A percentile compares a stretch with the other conserved stretches of the same genome.
Evolutionary conservation across 2,888 invertebrate species (phyloP).

Genomic region (Byasa hedistus): DNA sequence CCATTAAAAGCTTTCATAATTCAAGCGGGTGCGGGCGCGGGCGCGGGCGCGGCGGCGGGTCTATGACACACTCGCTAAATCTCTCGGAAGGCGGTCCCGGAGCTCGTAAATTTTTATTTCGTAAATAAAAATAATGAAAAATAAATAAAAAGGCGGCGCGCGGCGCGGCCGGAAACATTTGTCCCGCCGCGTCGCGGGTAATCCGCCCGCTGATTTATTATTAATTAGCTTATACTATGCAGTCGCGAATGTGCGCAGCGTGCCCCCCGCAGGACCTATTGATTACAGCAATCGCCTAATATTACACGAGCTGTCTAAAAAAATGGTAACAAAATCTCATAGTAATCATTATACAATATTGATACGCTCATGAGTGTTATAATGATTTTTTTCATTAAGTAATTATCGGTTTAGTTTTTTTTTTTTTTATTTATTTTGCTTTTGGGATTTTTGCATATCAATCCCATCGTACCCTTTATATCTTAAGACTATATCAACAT

Average conservation of each 20-base stretch:
- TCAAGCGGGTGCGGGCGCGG: conserved; percentile 52
- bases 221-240: conserved; percentile 68
- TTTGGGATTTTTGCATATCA: too few species aligned
- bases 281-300: too few species aligned
- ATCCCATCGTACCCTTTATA: too few species aligned
- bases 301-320: too few species aligned
- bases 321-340: too few species aligned
- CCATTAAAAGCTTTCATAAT: conserved; percentile 72
- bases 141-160: conserved; percentile 69
- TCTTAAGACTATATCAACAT: too few species aligned
- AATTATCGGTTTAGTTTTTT: too few species aligned
- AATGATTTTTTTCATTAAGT: too few species aligned
- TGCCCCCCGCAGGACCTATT: neutral
- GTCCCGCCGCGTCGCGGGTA: conserved; percentile 71
- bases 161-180: conserved; percentile 73
- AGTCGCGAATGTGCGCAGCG: conserved; percentile 23
- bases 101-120: conserved; percentile 75
- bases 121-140: conserved; percentile 77
- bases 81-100: conserved; percentile 75
- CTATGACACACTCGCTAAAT: conserved; percentile 77
- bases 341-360: too few species aligned
- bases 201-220: conserved; percentile 77
- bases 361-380: too few species aligned
- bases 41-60: conserved; percentile 44
- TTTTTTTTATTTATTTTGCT: too few species aligned